These are phyloP conservation scores for Psix sp. DNA, from an alignment of 1,140 invertebrate species.

Conservation along the genomic window DNA sequence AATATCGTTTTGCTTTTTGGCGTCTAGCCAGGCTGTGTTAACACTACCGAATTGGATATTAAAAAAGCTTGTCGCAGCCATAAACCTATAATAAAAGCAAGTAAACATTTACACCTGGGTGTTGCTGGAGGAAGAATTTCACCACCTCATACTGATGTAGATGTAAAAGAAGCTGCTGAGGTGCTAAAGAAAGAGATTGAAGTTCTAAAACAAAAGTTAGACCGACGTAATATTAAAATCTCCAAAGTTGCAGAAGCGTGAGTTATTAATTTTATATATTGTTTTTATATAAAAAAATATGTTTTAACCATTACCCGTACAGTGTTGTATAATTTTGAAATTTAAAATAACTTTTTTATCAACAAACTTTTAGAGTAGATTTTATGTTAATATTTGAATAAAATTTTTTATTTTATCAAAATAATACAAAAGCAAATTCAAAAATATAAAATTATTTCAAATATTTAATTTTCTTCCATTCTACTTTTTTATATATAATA, in stretches of 20 bases:
- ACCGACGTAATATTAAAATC: slow-evolving; percentile 94
- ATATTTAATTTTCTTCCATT: too few species aligned
- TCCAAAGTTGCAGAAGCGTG: slow-evolving; percentile 98
- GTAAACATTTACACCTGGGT: slow-evolving; percentile 77
- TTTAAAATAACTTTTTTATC: too few species aligned
- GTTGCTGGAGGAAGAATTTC: slow-evolving; percentile 79
- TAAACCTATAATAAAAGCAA: slow-evolving; percentile 79
- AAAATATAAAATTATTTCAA: background rate
- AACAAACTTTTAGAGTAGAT: too few species aligned
- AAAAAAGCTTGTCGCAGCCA: slow-evolving; percentile 84
- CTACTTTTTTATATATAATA: too few species aligned
- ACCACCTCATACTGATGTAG: slow-evolving; percentile 80
- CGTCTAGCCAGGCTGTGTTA: slow-evolving; percentile 83
- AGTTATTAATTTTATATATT: slow-evolving; percentile 73
- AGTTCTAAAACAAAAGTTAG: slow-evolving; percentile 85
- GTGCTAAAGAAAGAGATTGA: slow-evolving; percentile 81
- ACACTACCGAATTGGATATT: slow-evolving; percentile 98
- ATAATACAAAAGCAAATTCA: too few species aligned
- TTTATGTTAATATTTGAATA: too few species aligned
- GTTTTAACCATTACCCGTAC: too few species aligned
- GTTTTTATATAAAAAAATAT: too few species aligned
- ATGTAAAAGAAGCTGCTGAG: slow-evolving; percentile 76
- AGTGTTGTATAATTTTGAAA: too few species aligned
- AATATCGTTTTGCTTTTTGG: background rate
- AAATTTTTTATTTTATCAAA: too few species aligned